These are phyloP conservation scores for Philantomba maxwellii DNA, from an alignment of 2,113 vertebrate genomes.

Conservation along the genomic window DNA sequence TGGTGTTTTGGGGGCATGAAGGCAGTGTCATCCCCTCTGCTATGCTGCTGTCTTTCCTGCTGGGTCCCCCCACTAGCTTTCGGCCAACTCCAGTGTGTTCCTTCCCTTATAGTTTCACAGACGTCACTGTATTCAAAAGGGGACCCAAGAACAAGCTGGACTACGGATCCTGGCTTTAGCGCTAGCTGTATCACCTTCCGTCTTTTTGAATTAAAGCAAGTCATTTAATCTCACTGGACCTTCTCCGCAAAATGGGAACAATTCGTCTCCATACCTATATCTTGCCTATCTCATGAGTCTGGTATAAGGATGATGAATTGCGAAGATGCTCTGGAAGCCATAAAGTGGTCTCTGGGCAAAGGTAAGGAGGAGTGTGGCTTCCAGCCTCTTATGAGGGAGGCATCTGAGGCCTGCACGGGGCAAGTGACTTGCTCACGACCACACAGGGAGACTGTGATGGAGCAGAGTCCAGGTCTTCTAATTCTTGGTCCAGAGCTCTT, in stretches of 20 bases:
- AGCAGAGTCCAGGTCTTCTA: neutral
- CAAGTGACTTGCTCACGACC: neutral
- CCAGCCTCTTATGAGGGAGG: neutral
- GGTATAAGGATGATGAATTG: neutral
- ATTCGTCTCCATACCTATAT: neutral
- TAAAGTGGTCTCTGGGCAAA: neutral
- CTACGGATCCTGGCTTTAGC: neutral
- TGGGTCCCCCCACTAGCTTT: neutral
- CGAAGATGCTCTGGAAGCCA: neutral
- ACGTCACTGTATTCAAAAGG: neutral
- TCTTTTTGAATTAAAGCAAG: neutral
- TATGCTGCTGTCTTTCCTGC: neutral
- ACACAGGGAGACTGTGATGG: neutral
- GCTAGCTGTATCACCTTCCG: neutral
- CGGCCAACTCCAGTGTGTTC: neutral
- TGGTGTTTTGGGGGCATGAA: neutral
- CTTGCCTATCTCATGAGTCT: neutral
- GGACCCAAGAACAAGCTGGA: neutral
- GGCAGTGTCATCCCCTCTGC: too few species aligned
- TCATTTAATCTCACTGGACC: neutral
- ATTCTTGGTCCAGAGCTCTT: neutral
- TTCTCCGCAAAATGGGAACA: neutral
- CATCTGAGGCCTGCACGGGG: neutral
- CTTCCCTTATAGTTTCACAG: neutral
- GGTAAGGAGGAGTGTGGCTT: neutral